phyloP scores from a whole-genome alignment of 2,888 invertebrate species.

The Drosophila affinis region DNA sequence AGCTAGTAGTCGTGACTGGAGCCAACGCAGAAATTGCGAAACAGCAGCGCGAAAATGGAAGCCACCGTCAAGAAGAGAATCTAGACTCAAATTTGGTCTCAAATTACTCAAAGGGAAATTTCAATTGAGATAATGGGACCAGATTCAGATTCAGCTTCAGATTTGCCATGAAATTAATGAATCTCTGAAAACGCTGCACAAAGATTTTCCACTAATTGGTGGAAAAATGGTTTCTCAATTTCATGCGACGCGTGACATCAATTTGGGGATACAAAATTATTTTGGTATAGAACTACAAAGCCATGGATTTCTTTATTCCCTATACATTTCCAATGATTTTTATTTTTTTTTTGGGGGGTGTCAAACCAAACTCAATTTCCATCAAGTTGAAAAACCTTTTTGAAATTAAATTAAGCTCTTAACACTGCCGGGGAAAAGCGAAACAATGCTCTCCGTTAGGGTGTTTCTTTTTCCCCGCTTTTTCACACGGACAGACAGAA shows the following conservation, averaged over 20 bases:
- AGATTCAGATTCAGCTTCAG: conserved; percentile 1
- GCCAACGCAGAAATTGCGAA: conserved; percentile 10
- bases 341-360: neutral
- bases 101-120: conserved; percentile 38
- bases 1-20: conserved; percentile 50
- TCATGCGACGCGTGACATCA: neutral
- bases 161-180: conserved; percentile 22
- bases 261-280: too few relatives aligned
- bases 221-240: conserved; percentile 6
- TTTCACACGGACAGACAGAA: conserved; percentile 17
- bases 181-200: neutral
- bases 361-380: conserved; percentile 21
- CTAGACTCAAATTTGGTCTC: conserved; percentile 28
- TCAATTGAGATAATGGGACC: conserved; percentile 36
- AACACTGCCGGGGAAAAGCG: conserved; percentile 43
- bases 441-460: conserved; percentile 64
- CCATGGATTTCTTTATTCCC: neutral
- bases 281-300: neutral
- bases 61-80: conserved; percentile 12
- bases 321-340: neutral
- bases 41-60: conserved; percentile 12
- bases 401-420: conserved; percentile 39
- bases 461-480: conserved; percentile 26
- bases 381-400: conserved; percentile 31
- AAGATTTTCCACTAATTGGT: conserved; percentile 2